Evolutionary conservation across 2,797 vertebrate species (phyloP), one percentile per base, ranked within the genome.

Genomic region (Betta splendens): DNA sequence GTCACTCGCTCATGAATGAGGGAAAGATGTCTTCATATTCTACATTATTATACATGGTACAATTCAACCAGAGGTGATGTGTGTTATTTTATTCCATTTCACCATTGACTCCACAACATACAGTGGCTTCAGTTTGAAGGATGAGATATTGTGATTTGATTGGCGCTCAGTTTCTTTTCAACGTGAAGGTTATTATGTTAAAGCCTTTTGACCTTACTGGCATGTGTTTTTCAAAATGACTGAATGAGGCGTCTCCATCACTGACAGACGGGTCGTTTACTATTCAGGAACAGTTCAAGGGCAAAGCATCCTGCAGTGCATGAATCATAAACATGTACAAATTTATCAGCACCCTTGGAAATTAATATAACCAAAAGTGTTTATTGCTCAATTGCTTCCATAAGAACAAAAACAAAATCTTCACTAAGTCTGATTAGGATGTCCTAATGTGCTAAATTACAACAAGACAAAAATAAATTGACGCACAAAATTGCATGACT

Each of bases 281-380:
- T 57, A 61, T 77, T 81, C 75, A 82, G 76, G 64, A 76, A 37
- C 61, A 57, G 71, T 15, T 72, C 69, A 79, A 79, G 77, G 81
- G 73, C 71, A 75, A 44, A 67, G 29, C 61, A 48, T 71, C 59
- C 44, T 0, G 33, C 56, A 54, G 71, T 63, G 62, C 25, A 55
- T 32, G 25, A 59, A 50, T 64, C 64, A 58, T 42, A 45, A 58
- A 65, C 56, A 61, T n/a, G 57, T 4, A 66, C 35, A n/a, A n/a
- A n/a, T n/a, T n/a, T n/a, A n/a, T n/a, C n/a, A n/a, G n/a, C n/a
- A n/a, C n/a, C n/a, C n/a, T n/a, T n/a, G n/a, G n/a, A n/a, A n/a
- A n/a, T n/a, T n/a, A n/a, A n/a, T n/a, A n/a, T n/a, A n/a, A n/a
- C n/a, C n/a, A n/a, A n/a, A n/a, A n/a, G n/a, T n/a, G n/a, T n/a